Conservation (phyloP, 2,797 vertebrate species). For the Karalla daura region DNA sequence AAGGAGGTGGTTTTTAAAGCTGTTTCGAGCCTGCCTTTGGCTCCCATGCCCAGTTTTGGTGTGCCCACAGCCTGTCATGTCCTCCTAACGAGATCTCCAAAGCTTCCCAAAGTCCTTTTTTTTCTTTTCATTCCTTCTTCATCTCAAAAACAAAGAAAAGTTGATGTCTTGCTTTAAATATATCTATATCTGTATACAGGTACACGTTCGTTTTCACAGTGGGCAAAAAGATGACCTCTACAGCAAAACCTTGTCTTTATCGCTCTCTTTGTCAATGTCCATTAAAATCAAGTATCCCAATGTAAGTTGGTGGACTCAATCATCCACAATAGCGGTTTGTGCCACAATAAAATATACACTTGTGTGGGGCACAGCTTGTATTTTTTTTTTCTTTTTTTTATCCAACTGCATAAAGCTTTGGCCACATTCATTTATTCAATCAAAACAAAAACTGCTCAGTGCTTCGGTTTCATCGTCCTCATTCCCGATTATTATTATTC, state of each 20-base stretch:
- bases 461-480: conserved; percentile 80
- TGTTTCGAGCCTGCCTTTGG: conserved; percentile 80
- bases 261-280: conserved; percentile 87
- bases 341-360: conserved; percentile 88
- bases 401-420: conserved; percentile 93
- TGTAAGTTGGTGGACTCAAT: conserved; percentile 83
- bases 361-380: conserved; percentile 80
- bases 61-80: conserved; percentile 85
- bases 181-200: conserved; percentile 92
- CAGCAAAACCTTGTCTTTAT: conserved; percentile 86
- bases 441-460: conserved; percentile 90
- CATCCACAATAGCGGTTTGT: conserved; percentile 76
- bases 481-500: conserved; percentile 69
- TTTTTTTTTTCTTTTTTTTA: conserved; percentile 81
- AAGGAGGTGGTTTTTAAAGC: conserved; percentile 85
- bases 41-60: conserved; percentile 84
- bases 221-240: conserved; percentile 92
- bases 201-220: conserved; percentile 94
- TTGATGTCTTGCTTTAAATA: conserved; percentile 93
- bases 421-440: conserved; percentile 93
- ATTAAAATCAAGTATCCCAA: conserved; percentile 89
- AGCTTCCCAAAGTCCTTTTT: conserved; percentile 87
- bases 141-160: conserved; percentile 76
- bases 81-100: conserved; percentile 89
- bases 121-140: conserved; percentile 83